These are phyloP conservation scores for Andricus grossulariae DNA, from an alignment of 1,140 invertebrate species.

Conservation along the genomic window DNA sequence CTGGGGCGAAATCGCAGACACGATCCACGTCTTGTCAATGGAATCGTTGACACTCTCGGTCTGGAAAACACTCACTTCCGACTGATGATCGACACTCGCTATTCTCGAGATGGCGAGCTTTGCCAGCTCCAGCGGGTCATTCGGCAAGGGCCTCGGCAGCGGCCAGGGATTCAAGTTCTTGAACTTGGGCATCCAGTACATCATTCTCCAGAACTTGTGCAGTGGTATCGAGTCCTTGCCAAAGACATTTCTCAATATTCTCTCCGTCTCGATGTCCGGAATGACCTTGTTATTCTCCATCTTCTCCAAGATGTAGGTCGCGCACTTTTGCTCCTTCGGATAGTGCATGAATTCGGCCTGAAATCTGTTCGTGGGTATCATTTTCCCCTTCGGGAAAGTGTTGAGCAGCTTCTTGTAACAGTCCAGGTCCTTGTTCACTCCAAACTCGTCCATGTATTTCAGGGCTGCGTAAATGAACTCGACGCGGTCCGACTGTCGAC, in stretches of 20 bases:
- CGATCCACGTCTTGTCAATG: conserved; percentile 95
- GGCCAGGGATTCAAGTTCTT: conserved; percentile 93
- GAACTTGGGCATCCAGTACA: conserved; percentile 99
- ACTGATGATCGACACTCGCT: conserved; percentile 88
- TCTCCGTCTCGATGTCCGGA: conserved; percentile 91
- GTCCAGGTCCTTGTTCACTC: conserved; percentile 92
- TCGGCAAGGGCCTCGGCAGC: conserved; percentile 85
- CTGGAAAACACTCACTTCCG: conserved; percentile 80
- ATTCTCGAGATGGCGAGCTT: conserved; percentile 91
- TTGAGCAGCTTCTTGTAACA: conserved; percentile 93
- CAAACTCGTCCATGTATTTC: conserved; percentile 92
- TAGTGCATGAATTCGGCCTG: conserved; percentile 94
- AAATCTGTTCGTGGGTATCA: conserved; percentile 87
- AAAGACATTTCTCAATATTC: conserved; percentile 89
- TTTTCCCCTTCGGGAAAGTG: conserved; percentile 94
- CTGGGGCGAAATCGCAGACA: conserved; percentile 88
- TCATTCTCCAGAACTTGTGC: conserved; percentile 92
- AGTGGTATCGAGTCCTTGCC: conserved; percentile 86
- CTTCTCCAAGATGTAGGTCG: conserved; percentile 89
- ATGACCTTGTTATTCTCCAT: conserved; percentile 95
- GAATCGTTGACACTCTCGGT: conserved; percentile 84
- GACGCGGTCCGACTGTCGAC: conserved; percentile 86
- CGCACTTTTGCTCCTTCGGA: conserved; percentile 95
- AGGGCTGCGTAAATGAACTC: conserved; percentile 96
- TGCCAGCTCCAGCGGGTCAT: conserved; percentile 88